A percentile compares a stretch with the other conserved stretches of the same genome.
Conservation (phyloP, 2,113 vertebrate genomes). For the Laticauda laticaudata region DNA sequence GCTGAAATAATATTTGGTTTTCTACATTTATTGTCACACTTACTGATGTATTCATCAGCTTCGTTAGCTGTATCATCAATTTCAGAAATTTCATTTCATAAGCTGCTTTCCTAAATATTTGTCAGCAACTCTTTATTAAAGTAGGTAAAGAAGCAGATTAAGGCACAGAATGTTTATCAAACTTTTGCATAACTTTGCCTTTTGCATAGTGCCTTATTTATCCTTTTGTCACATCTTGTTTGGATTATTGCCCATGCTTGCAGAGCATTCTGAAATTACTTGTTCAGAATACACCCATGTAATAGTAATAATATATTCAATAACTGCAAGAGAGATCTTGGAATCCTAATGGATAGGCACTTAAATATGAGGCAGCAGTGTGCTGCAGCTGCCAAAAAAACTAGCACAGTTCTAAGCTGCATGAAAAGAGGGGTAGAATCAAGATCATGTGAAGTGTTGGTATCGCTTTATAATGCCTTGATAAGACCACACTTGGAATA, state of each 20-base stretch:
- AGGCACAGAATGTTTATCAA: background rate
- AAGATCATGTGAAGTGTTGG: too few relatives aligned
- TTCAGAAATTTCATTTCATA: conserved; percentile 24
- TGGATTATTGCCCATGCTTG: background rate
- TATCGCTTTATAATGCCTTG: too few relatives aligned
- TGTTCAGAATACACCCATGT: background rate
- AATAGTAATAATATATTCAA: background rate
- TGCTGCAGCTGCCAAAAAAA: too few relatives aligned
- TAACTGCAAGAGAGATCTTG: too few relatives aligned
- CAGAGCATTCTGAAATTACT: background rate
- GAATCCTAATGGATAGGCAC: too few relatives aligned
- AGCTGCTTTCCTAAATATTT: conserved; percentile 19
- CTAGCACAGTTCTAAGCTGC: too few relatives aligned
- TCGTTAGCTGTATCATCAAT: background rate
- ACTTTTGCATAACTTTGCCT: background rate
- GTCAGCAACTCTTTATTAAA: background rate
- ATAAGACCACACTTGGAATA: too few relatives aligned
- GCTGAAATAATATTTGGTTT: background rate
- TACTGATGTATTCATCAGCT: background rate
- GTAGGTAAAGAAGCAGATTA: background rate
- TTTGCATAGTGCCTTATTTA: background rate
- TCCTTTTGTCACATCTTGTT: background rate
- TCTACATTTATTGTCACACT: background rate
- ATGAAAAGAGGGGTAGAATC: too few relatives aligned
- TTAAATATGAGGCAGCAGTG: too few relatives aligned